These are phyloP conservation scores for Danio choprae DNA, from an alignment of 2,797 vertebrate genomes.

Conservation along the genomic window DNA sequence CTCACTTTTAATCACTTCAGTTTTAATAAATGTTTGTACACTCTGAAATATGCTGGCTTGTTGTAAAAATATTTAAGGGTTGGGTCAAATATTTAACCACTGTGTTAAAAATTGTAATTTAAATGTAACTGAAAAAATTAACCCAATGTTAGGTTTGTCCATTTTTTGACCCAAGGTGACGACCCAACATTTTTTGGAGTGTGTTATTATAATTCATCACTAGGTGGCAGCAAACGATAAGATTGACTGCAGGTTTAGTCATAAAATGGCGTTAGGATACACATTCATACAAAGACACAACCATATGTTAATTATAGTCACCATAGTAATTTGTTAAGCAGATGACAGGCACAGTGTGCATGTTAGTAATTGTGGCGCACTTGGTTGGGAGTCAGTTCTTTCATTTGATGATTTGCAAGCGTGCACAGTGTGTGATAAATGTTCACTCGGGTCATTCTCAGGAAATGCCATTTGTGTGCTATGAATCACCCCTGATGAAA, in stretches of 20 bases:
- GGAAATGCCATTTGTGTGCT: slow-evolving; percentile 23
- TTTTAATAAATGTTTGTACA: too few species aligned
- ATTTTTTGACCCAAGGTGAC: too few species aligned
- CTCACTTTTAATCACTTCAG: too few species aligned
- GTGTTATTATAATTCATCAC: background rate
- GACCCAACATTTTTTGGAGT: too few species aligned
- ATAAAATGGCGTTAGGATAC: background rate
- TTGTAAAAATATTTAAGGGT: too few species aligned
- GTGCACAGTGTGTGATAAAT: slow-evolving; percentile 17
- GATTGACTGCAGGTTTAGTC: background rate
- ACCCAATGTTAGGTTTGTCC: too few species aligned
- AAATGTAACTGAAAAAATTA: too few species aligned
- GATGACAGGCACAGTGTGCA: background rate
- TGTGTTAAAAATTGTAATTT: too few species aligned
- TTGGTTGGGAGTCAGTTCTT: background rate
- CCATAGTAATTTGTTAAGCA: background rate
- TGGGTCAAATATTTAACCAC: too few species aligned
- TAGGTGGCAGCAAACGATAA: slow-evolving; percentile 30
- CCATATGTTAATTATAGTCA: background rate
- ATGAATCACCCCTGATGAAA: slow-evolving; percentile 15
- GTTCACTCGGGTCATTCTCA: slow-evolving; percentile 4
- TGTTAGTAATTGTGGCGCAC: background rate
- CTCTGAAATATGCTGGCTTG: too few species aligned
- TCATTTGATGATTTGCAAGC: background rate
- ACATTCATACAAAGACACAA: background rate